Base-by-base conservation (phyloP, 2,888 invertebrate species). In the Harmothoe impar region DNA sequence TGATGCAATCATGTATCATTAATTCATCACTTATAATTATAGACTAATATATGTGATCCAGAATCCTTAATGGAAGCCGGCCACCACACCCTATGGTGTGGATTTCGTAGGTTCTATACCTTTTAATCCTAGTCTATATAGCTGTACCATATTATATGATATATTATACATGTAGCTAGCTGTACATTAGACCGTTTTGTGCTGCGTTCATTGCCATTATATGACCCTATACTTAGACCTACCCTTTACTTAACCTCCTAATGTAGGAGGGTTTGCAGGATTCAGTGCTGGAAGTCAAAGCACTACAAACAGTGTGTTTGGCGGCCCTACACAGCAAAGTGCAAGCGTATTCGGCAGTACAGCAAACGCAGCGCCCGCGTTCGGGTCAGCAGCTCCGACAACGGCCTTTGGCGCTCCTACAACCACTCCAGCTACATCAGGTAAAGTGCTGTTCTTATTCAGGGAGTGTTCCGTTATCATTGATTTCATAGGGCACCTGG, bases 331-430 rank as follows among this genome's bases (percentile, higher is more conserved):
- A 25, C 43, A 15, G 15, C 81, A 43, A 5, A 35, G 35, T 29
- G 72, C 15, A 72, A 29, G n/a, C 1, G 81, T 81, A 20, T 81
- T 81, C 35, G 81, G 81, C 43, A 81, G n/a, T 25, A 43, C 81
- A 23, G 5, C 81, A 12, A 81, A 20, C 35, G 81, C 81, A 43
- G 43, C 81, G 1, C 20, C 20, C n/a, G 33, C 81, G 0, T 81
- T 81, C 23, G 81, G 81, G 0, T 81, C 81, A 23, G 81, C 81
- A 15, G 81, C 81, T 15, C 81, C 81, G 5, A 35, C 81, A 5
- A 33, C 81, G 15, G 81, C 81, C 15, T 81, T 81, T 81, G 81
- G 81, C 0, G 43, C 81, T 17, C 81, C 81, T 10, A 81, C 81
- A 12, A 81, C 81, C 0, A 81, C 81, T 17, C 5, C 81, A 23